These are phyloP conservation scores for Nycticebus coucang DNA, from an alignment of 2,113 vertebrate species.

Conservation along the genomic window DNA sequence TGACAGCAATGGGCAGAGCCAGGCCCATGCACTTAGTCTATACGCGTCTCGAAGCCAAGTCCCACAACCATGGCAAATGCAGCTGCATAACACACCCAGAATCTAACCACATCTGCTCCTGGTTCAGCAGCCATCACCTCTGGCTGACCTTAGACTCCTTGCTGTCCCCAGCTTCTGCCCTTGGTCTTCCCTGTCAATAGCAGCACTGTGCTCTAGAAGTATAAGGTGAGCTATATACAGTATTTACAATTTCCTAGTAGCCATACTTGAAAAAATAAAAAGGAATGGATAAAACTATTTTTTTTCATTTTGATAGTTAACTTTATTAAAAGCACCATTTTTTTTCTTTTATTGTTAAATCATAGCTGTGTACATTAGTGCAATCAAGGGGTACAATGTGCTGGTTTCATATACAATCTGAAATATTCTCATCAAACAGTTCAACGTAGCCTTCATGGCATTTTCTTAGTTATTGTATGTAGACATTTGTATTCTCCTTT, in stretches of 20 bases:
- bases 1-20: too few species aligned
- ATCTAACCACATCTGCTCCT: background rate
- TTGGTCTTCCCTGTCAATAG: background rate
- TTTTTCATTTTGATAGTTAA: too few species aligned
- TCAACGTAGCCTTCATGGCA: too few species aligned
- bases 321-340: too few species aligned
- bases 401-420: too few species aligned
- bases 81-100: background rate
- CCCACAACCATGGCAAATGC: accelerated
- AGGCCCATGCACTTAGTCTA: background rate
- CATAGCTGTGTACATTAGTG: too few species aligned
- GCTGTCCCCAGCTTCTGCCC: background rate
- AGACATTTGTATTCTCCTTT: too few species aligned
- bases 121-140: background rate
- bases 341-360: too few species aligned
- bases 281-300: background rate
- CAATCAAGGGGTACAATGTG: too few species aligned
- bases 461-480: too few species aligned
- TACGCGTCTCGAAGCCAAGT: background rate
- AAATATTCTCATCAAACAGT: too few species aligned
- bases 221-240: accelerated
- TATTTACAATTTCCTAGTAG: background rate
- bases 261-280: background rate
- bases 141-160: background rate
- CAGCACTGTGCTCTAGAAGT: accelerated